Base-by-base conservation (phyloP, 2,888 invertebrate species). In the Gnatocerus cornutus region DNA sequence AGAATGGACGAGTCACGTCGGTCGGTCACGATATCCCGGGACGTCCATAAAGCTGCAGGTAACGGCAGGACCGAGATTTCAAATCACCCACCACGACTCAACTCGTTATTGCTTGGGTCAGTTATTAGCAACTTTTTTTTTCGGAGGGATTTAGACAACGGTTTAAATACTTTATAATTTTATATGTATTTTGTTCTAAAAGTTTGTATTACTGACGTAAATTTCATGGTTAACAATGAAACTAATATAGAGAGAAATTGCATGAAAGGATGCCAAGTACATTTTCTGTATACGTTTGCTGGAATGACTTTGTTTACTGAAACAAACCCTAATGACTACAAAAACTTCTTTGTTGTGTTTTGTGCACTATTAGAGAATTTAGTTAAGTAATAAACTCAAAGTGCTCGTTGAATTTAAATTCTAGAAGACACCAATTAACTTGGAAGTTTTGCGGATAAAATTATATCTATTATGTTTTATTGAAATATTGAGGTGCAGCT, bases 31-130 rank as follows among this genome's bases (percentile, higher is more conserved):
- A 71, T 64, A 69, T 71, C 71, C 56, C 71, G 37, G 55, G 53
- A 61, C 52, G 69, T 71, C 66, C 69, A 71, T 71, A 71, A 71
- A 71, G 65, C 56, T 65, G 65, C 71, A 65, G 69, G 62, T 71
- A 71, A 71, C 69, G 71, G 66, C 61, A 66, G 66, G 69, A 65
- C 64, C 46, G 69, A 68, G 69, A 71, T 71, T 71, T 69, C 62
- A 65, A 71, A 70, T 66, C 61, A 61, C 33, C 61, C 61, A 61
- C 68, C 71, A 67, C 71, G 71, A 71, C 63, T 58, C 27, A 10
- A 52, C 43, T 68, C 50, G 68, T 71, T 71, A 71, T 71, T 63
- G 67, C 68, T 39, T 59, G 7, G 48, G 59, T 69, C 65, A 53
- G 43, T 52, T 67, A 59, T 59, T 59, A 10, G 46, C 16, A 16